These are phyloP conservation scores for Platichthys stellatus DNA, from an alignment of 2,113 vertebrate species.

Conservation along the genomic window DNA sequence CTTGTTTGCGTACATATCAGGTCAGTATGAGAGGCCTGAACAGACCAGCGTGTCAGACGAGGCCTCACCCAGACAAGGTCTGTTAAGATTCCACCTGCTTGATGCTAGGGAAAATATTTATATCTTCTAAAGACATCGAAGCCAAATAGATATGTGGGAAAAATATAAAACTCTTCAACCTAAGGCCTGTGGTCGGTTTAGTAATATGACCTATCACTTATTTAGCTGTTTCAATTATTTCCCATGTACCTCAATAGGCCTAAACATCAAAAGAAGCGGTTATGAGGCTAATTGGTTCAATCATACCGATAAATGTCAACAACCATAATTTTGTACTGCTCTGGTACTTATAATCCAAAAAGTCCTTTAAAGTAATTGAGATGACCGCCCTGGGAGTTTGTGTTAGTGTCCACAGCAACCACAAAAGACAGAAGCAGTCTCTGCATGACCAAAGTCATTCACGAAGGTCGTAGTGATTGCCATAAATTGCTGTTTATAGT, in stretches of 20 bases:
- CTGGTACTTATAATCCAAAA: neutral
- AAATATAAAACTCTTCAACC: neutral
- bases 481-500: slow-evolving; percentile 61
- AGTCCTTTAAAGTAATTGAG: slow-evolving; percentile 17
- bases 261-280: neutral
- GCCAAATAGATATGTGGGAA: slow-evolving; percentile 5
- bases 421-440: slow-evolving; percentile 47
- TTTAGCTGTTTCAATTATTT: neutral
- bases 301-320: neutral
- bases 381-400: neutral
- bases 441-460: slow-evolving; percentile 72
- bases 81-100: slow-evolving; percentile 32
- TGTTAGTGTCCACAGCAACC: slow-evolving; percentile 22
- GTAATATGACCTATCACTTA: no score
- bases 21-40: slow-evolving; percentile 29
- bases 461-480: slow-evolving; percentile 76
- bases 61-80: slow-evolving; percentile 6
- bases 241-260: neutral
- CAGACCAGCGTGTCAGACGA: slow-evolving; percentile 26
- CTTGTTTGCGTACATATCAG: slow-evolving; percentile 41
- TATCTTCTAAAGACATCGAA: slow-evolving; percentile 10
- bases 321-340: neutral
- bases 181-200: no score
- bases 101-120: slow-evolving; percentile 25
- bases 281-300: neutral